These are phyloP conservation scores for Meiosimyza decipiens DNA, from an alignment of 2,888 invertebrate genomes.

Conservation along the genomic window DNA sequence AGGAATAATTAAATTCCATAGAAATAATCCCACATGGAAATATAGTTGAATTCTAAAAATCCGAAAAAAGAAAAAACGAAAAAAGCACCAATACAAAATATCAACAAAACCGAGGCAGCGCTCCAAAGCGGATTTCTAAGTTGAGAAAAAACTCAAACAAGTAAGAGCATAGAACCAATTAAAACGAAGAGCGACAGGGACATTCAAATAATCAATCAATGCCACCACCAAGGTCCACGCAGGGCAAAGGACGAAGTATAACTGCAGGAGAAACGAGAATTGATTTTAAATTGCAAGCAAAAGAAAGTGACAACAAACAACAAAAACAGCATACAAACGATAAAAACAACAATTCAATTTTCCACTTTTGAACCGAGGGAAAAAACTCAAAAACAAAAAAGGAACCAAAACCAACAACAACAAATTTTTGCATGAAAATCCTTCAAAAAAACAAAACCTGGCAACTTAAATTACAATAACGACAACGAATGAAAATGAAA, in stretches of 20 bases:
- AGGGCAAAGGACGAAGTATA: conserved; percentile 29
- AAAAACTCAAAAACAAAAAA: background rate
- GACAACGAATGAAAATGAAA: conserved; percentile 18
- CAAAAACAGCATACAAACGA: background rate
- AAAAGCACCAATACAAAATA: too few species aligned
- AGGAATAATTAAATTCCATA: too few species aligned
- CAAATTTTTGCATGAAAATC: conserved; percentile 14
- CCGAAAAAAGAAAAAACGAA: too few species aligned
- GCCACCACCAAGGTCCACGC: conserved; percentile 22
- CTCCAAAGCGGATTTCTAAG: conserved; percentile 2
- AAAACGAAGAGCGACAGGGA: background rate
- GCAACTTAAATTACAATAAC: background rate
- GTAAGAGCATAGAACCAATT: background rate
- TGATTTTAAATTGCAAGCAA: conserved; percentile 1
- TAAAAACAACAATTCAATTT: conserved; percentile 16
- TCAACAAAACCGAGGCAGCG: background rate
- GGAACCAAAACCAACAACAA: conserved; percentile 5
- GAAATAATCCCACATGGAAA: too few species aligned
- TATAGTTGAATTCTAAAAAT: too few species aligned
- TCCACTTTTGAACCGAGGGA: conserved; percentile 22
- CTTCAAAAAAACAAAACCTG: conserved; percentile 3
- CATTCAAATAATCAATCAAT: conserved; percentile 29
- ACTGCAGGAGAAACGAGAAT: conserved; percentile 22
- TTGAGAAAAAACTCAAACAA: background rate
- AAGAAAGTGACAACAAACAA: background rate